Percentiles rank a stretch among this genome's conserved stretches.
Evolutionary conservation across 2,888 invertebrate species (phyloP).

Genomic region (Ariolimax columbianus): DNA sequence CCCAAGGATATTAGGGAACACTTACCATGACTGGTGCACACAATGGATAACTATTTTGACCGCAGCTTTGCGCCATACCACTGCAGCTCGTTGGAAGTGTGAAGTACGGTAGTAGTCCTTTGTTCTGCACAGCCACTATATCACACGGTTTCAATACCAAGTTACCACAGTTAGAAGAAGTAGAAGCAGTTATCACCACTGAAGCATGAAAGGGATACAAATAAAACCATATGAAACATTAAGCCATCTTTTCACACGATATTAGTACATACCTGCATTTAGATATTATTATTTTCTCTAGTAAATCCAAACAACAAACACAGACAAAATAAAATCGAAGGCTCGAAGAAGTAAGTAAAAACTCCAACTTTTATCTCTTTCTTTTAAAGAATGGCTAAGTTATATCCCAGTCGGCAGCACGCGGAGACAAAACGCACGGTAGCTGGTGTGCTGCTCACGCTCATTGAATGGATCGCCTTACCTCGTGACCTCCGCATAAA

Average conservation of each 20-base stretch:
- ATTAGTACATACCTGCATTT: conserved; percentile 60
- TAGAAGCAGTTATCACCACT: conserved; percentile 57
- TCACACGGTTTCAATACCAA: conserved; percentile 57
- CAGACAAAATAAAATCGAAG: conserved; percentile 46
- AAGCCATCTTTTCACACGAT: conserved; percentile 51
- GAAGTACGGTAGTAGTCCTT: conserved; percentile 53
- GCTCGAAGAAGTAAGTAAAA: conserved; percentile 48
- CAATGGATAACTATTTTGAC: conserved; percentile 58
- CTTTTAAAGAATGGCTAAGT: conserved; percentile 39
- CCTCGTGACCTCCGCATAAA: conserved; percentile 65
- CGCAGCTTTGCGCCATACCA: conserved; percentile 60
- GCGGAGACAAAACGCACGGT: conserved; percentile 40
- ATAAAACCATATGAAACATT: conserved; percentile 54
- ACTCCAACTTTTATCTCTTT: conserved; percentile 37
- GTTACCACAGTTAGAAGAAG: conserved; percentile 54
- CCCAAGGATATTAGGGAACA: conserved; percentile 40
- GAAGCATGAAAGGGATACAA: conserved; percentile 60
- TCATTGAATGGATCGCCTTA: conserved; percentile 55
- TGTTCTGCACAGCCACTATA: conserved; percentile 52
- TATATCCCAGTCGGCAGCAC: conserved; percentile 42
- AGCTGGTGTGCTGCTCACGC: conserved; percentile 40
- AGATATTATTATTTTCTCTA: conserved; percentile 51
- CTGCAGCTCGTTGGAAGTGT: conserved; percentile 48
- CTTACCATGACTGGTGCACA: conserved; percentile 59
- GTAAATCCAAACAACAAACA: conserved; percentile 50